Conservation (phyloP, 1,140 invertebrate species). For the Lordiphosa collinella region DNA sequence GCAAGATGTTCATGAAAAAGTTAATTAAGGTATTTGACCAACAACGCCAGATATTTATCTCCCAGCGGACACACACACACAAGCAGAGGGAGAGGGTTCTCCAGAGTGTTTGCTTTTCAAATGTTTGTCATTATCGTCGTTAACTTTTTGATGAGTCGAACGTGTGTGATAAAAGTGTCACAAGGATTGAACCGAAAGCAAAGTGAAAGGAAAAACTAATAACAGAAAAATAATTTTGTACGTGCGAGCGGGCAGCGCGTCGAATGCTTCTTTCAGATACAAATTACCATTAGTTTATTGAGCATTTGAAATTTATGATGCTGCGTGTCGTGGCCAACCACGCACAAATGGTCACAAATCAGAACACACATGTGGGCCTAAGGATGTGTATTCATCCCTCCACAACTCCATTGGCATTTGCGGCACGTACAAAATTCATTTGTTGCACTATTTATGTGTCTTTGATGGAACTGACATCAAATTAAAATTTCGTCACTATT, state of each 20-base stretch:
- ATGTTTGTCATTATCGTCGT: constrained; percentile 76
- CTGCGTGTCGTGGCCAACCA: constrained; percentile 65
- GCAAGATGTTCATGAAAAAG: constrained; percentile 65
- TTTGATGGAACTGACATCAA: constrained; percentile 75
- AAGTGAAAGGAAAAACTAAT: constrained; percentile 60
- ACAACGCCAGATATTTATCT: constrained; percentile 66
- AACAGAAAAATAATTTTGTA: constrained; percentile 55
- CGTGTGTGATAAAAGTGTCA: constrained; percentile 76
- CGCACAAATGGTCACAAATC: constrained; percentile 75
- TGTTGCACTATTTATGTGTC: constrained; percentile 69
- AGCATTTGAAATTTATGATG: constrained; percentile 66
- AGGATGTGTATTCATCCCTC: constrained; percentile 7
- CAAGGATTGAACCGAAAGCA: constrained; percentile 49
- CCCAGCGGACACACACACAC: constrained; percentile 28
- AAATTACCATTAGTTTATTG: constrained; percentile 78
- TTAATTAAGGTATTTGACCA: constrained; percentile 77
- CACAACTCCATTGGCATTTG: constrained; percentile 48
- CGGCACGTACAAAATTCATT: constrained; percentile 74
- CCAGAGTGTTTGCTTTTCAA: constrained; percentile 71
- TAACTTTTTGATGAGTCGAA: constrained; percentile 77
- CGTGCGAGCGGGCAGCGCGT: constrained; percentile 39
- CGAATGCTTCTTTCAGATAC: constrained; percentile 68
- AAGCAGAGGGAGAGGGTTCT: background rate
- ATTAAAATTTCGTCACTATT: constrained; percentile 75
- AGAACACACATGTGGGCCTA: constrained; percentile 55